Evolutionary conservation across 2,888 invertebrate species (phyloP).

Genomic region (Synergus laeviventris): DNA sequence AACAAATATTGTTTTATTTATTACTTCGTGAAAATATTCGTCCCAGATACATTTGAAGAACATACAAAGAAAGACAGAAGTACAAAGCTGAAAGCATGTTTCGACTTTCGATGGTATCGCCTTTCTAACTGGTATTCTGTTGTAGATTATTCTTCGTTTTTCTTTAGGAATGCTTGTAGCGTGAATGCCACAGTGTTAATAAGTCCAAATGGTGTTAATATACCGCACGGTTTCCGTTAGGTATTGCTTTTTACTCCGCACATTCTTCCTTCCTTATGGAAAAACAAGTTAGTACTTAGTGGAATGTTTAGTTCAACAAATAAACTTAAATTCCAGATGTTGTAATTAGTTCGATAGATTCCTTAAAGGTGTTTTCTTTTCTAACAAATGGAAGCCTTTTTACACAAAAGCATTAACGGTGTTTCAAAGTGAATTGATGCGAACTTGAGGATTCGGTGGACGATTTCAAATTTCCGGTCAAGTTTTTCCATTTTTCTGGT

Average conservation of each 20-base stretch:
- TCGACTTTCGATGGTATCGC: slow-evolving; percentile 14
- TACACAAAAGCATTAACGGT: slow-evolving; percentile 16
- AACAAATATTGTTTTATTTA: background rate
- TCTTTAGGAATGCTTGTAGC: slow-evolving; percentile 23
- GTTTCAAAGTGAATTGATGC: slow-evolving; percentile 20
- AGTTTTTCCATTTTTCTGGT: too few species aligned
- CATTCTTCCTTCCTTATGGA: slow-evolving; percentile 20
- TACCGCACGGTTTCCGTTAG: slow-evolving; percentile 34
- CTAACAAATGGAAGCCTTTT: background rate
- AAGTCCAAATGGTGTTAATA: slow-evolving; percentile 38
- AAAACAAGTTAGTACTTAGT: slow-evolving; percentile 22
- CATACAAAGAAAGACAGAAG: slow-evolving; percentile 11
- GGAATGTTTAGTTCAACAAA: slow-evolving; percentile 4
- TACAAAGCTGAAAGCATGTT: slow-evolving; percentile 28
- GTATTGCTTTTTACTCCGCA: slow-evolving; percentile 23
- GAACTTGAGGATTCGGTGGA: too few species aligned
- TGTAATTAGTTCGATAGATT: background rate
- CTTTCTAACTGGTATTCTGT: slow-evolving; percentile 21
- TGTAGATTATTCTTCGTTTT: slow-evolving; percentile 29
- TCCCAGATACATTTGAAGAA: background rate
- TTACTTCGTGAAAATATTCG: background rate
- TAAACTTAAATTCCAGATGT: background rate
- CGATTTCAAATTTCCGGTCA: too few species aligned
- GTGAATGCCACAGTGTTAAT: slow-evolving; percentile 27
- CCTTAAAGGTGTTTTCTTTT: background rate